Evolutionary conservation across 92 coral and sea anemone genomes (phyloP).

Genomic region (Diadumene lineata): DNA sequence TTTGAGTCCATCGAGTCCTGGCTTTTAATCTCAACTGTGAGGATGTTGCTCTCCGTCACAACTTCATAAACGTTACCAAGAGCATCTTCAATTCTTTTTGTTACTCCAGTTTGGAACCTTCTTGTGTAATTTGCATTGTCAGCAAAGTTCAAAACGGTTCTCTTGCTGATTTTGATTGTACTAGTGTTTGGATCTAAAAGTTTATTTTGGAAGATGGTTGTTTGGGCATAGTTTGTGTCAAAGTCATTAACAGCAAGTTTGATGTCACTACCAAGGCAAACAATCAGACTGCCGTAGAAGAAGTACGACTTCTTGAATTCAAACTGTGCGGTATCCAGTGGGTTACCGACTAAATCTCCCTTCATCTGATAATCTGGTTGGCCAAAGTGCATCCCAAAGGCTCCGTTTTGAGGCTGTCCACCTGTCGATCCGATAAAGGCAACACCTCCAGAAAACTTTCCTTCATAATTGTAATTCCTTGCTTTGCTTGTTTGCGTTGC

Average conservation of each 20-base stretch:
- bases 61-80: constrained; percentile 5
- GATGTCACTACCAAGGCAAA: constrained; percentile 67
- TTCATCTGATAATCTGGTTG: constrained; percentile 39
- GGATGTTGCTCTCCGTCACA: background rate
- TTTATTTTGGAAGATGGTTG: constrained; percentile 79
- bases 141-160: background rate
- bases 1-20: constrained; percentile 38
- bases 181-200: constrained; percentile 8
- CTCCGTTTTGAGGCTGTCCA: constrained; percentile 45
- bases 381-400: constrained; percentile 65
- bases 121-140: background rate
- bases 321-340: background rate
- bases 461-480: constrained; percentile 44
- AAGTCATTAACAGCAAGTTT: background rate
- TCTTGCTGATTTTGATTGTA: constrained; percentile 31
- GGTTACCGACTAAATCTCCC: background rate
- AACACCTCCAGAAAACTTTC: constrained; percentile 65
- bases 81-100: background rate
- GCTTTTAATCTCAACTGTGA: constrained; percentile 12
- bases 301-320: constrained; percentile 73
- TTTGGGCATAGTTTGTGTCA: constrained; percentile 28
- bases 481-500: constrained; percentile 11
- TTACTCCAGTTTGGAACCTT: background rate
- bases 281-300: constrained; percentile 59
- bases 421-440: constrained; percentile 48